These are phyloP conservation scores for Tapera naevia DNA, from an alignment of 2,797 vertebrate species.

Conservation along the genomic window DNA sequence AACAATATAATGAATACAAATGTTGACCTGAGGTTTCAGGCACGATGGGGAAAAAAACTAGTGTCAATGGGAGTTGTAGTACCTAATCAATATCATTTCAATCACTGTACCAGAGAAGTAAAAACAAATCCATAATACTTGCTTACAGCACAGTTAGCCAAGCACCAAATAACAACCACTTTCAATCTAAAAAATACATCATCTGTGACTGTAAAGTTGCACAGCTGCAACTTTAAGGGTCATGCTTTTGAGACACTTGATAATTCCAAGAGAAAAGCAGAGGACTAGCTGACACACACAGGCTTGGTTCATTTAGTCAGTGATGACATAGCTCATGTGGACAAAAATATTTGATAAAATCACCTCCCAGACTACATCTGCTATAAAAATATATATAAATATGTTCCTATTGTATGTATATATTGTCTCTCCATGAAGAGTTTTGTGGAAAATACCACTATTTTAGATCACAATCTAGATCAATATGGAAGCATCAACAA, in stretches of 20 bases:
- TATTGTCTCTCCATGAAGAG: neutral
- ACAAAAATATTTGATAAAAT: neutral
- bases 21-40: neutral
- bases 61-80: neutral
- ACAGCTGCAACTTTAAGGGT: neutral
- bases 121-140: neutral
- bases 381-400: neutral
- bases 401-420: accelerated
- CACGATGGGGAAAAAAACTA: neutral
- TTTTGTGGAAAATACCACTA: neutral
- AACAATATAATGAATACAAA: neutral
- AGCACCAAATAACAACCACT: neutral
- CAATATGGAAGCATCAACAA: neutral
- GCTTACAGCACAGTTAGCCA: neutral
- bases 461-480: neutral
- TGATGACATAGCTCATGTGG: neutral
- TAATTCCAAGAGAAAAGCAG: neutral
- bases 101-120: neutral
- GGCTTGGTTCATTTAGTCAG: neutral
- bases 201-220: neutral
- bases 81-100: neutral
- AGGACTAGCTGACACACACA: neutral
- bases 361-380: neutral
- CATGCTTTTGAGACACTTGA: neutral
- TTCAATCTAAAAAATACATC: neutral